Conservation (phyloP, 2,888 invertebrate species). For the Andrena trimmerana region DNA sequence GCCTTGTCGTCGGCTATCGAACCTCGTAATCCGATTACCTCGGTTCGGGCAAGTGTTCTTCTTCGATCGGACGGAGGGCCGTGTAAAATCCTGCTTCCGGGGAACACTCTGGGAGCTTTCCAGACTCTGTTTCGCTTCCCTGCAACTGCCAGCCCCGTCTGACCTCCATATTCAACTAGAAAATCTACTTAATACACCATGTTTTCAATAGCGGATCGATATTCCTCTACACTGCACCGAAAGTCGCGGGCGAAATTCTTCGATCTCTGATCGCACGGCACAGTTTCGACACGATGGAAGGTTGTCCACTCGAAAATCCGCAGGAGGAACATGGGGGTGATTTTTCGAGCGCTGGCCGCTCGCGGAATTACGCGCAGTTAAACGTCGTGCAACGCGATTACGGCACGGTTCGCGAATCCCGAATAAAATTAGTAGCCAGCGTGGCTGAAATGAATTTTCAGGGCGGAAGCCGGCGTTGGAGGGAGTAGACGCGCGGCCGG, state of each 20-base stretch:
- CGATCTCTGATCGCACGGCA: too few relatives aligned
- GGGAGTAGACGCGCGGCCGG: background rate
- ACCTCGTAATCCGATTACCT: conserved; percentile 13
- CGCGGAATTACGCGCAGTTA: conserved; percentile 23
- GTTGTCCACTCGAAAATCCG: too few relatives aligned
- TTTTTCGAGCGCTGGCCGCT: background rate
- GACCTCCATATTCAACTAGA: too few relatives aligned
- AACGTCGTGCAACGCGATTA: conserved; percentile 32
- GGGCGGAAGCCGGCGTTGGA: conserved; percentile 16
- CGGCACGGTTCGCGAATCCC: conserved; percentile 10
- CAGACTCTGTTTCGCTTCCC: too few relatives aligned
- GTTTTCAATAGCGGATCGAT: too few relatives aligned
- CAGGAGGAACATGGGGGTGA: too few relatives aligned
- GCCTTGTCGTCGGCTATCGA: conserved; percentile 3
- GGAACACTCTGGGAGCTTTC: too few relatives aligned
- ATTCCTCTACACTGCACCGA: too few relatives aligned
- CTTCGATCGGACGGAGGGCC: background rate
- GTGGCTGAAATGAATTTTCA: conserved; percentile 50
- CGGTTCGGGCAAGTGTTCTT: background rate
- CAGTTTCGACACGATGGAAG: too few relatives aligned
- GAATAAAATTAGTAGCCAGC: conserved; percentile 48
- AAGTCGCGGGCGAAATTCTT: too few relatives aligned
- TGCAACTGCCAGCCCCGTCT: too few relatives aligned
- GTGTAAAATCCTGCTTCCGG: background rate
- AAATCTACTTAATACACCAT: too few relatives aligned